phyloP scores from a whole-genome alignment of 2,888 invertebrate species.

The Caenorhabditis becei region DNA sequence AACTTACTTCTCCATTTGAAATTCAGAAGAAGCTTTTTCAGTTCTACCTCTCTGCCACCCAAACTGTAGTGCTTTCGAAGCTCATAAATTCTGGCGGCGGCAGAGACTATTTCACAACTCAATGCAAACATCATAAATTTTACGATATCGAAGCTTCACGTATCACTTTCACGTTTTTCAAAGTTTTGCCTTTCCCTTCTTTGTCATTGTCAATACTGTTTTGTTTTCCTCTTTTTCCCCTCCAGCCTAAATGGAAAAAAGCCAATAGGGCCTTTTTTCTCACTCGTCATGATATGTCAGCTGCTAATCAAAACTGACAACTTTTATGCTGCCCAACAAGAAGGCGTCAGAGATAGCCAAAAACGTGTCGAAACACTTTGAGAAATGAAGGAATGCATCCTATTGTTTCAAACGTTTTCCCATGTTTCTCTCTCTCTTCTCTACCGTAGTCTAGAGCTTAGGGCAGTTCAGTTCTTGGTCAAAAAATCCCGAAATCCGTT shows the following conservation, averaged over 20 bases:
- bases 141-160: no score
- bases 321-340: slow-evolving; percentile 23
- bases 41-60: not conserved
- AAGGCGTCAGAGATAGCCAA: slow-evolving; percentile 35
- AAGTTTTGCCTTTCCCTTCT: not conserved
- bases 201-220: not conserved
- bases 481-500: not conserved
- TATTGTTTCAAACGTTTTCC: slow-evolving; percentile 46
- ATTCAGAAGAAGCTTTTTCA: not conserved
- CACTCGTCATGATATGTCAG: slow-evolving; percentile 59
- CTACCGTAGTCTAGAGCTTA: not conserved
- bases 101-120: slow-evolving; percentile 13
- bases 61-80: not conserved
- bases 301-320: slow-evolving; percentile 60
- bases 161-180: no score
- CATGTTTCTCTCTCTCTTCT: not conserved
- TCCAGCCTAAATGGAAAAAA: slow-evolving; percentile 11
- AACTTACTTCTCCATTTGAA: not conserved
- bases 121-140: slow-evolving; percentile 31
- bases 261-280: slow-evolving; percentile 29
- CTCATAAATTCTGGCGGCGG: slow-evolving; percentile 11
- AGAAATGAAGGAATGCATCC: slow-evolving; percentile 16
- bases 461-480: not conserved
- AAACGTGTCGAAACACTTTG: slow-evolving; percentile 51
- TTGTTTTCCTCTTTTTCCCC: not conserved